Conservation (phyloP, 2,113 vertebrate genomes). For the Sinocyclocheilus maitianheensis region DNA sequence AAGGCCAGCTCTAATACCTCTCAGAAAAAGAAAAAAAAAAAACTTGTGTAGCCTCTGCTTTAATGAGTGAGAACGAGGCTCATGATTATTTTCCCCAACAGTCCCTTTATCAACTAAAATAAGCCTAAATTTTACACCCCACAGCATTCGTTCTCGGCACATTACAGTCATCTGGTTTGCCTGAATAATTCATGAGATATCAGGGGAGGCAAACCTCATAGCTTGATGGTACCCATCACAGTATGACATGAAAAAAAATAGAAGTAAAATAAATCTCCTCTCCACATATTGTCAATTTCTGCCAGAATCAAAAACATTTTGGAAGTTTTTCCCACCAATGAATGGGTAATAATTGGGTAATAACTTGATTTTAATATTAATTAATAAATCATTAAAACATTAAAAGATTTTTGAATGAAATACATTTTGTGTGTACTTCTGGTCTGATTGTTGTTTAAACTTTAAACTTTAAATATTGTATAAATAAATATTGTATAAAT, state of each 20-base stretch:
- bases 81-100: constrained; percentile 45
- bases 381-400: neutral
- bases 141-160: constrained; percentile 40
- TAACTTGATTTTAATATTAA: neutral
- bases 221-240: constrained; percentile 39
- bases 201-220: constrained; percentile 49
- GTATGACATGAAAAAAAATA: constrained; percentile 30
- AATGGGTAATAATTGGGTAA: too few species aligned
- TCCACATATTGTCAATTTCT: neutral
- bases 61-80: constrained; percentile 24
- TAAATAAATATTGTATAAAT: too few species aligned
- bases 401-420: too few species aligned
- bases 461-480: too few species aligned
- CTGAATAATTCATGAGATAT: constrained; percentile 60
- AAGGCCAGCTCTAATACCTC: neutral
- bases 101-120: constrained; percentile 45
- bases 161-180: constrained; percentile 39
- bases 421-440: too few species aligned
- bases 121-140: constrained; percentile 57
- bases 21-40: neutral
- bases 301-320: too few species aligned
- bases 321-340: too few species aligned
- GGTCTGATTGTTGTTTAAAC: too few species aligned
- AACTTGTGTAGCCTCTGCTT: constrained; percentile 7
- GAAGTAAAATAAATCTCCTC: neutral